Evolutionary conservation across 2,113 vertebrate species (phyloP).

Genomic region (Myotis davidii): DNA sequence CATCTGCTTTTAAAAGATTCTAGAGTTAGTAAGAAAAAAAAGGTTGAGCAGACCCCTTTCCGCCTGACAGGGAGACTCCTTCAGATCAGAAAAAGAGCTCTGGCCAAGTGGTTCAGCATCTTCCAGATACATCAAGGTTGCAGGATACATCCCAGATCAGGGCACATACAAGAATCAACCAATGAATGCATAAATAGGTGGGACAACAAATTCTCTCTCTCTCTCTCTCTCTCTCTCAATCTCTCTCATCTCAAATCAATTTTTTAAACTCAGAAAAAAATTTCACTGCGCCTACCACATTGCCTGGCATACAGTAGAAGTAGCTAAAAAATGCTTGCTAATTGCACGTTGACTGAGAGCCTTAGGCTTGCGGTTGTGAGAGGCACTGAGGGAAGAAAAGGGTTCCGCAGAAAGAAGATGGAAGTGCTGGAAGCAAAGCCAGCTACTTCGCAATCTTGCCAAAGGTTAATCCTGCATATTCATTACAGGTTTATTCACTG

Average conservation of each 20-base stretch:
- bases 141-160: too few species aligned
- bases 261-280: background rate
- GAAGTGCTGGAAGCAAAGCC: slow-evolving; percentile 7
- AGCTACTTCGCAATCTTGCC: slow-evolving; percentile 41
- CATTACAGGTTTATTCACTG: slow-evolving; percentile 54
- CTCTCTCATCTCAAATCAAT: too few species aligned
- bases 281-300: background rate
- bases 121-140: too few species aligned
- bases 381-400: background rate
- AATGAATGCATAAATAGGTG: too few species aligned
- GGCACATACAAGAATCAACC: too few species aligned
- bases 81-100: background rate
- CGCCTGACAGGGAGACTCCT: background rate
- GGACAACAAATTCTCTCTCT: too few species aligned
- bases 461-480: slow-evolving; percentile 32
- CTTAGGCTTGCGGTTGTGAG: background rate
- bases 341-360: background rate
- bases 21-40: background rate
- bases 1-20: slow-evolving; percentile 16
- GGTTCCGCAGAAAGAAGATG: background rate
- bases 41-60: background rate
- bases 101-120: too few species aligned
- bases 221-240: too few species aligned
- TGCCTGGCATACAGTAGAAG: background rate
- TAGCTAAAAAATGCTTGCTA: slow-evolving; percentile 1